Evolutionary conservation across 2,113 vertebrate species (phyloP), one percentile per base, ranked within the genome.

Genomic region (Labeo rohita): DNA sequence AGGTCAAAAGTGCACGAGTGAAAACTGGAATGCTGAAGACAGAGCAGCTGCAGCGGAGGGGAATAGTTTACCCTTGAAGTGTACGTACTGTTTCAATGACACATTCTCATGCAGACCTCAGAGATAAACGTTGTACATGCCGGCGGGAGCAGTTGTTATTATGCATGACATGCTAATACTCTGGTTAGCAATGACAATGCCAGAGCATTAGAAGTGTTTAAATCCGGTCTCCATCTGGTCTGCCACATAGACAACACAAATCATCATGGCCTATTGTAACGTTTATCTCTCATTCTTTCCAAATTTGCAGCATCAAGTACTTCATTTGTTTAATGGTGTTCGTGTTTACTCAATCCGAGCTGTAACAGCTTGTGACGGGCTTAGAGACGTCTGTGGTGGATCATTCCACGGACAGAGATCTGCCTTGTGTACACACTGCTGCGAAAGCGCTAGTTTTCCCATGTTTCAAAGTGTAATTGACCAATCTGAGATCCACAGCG

Each of bases 251-350:
- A 85, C 49, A 54, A 68, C 75, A 59, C 84, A 80, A 23, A 59
- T 70, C 45, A 54, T 56, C 13, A 56, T 47, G 65, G 34, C 78
- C 65, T 80, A 73, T 80, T 45, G 76, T 80, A 28, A 47, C 11
- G 39, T 80, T 85, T 72, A 85, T 80, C 76, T 79, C 49, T 80
- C 50, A 85, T 80, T 80, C 84, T 79, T 39, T 85, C 84, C 75
- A 56, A 79, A 79, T 82, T 82, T 52, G 18, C 63, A 34, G 18
- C 47, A 70, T 82, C 80, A 70, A 82, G 63, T 52, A 82, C 23
- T 70, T 70, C 23, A 70, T 82, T 82, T 82, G 80, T 70, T 82
- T 68, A 54, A 77, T 77, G 16, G 63, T 68, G 23, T 70, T 70
- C 80, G 21, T 70, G 80, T 82, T 82, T 70, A 80, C 63, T 70